These are phyloP conservation scores for Leistus spinibarbis DNA, from an alignment of 2,888 invertebrate species.

Conservation along the genomic window DNA sequence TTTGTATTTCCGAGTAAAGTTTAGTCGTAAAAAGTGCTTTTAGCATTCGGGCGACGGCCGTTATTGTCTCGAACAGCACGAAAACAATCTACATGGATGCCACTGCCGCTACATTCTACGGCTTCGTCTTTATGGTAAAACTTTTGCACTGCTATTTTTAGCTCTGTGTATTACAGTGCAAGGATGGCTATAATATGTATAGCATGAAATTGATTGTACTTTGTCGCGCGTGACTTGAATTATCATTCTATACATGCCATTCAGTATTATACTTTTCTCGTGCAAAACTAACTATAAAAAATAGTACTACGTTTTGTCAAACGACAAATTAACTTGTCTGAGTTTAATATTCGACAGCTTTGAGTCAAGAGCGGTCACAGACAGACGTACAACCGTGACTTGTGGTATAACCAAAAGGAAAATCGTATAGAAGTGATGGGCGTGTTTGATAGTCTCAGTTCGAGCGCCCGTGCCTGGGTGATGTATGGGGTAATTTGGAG, in stretches of 20 bases:
- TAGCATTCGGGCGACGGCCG: background rate
- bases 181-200: background rate
- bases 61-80: background rate
- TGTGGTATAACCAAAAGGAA: background rate
- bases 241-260: background rate
- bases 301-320: no score
- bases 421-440: background rate
- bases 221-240: background rate
- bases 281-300: no score
- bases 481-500: background rate
- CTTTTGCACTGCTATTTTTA: slow-evolving; percentile 2
- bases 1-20: slow-evolving; percentile 35
- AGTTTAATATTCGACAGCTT: no score
- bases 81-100: background rate
- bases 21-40: slow-evolving; percentile 30
- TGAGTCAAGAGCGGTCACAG: no score
- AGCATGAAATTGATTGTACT: background rate
- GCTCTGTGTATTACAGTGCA: background rate
- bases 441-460: background rate
- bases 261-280: background rate
- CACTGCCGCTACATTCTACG: background rate
- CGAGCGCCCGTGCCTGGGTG: background rate
- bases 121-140: slow-evolving; percentile 2
- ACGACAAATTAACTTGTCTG: no score
- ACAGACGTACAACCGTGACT: background rate